Percentiles rank a stretch among this genome's conserved stretches.
Evolutionary conservation across 2,888 invertebrate genomes (phyloP).

Genomic region (Baccha elongata): DNA sequence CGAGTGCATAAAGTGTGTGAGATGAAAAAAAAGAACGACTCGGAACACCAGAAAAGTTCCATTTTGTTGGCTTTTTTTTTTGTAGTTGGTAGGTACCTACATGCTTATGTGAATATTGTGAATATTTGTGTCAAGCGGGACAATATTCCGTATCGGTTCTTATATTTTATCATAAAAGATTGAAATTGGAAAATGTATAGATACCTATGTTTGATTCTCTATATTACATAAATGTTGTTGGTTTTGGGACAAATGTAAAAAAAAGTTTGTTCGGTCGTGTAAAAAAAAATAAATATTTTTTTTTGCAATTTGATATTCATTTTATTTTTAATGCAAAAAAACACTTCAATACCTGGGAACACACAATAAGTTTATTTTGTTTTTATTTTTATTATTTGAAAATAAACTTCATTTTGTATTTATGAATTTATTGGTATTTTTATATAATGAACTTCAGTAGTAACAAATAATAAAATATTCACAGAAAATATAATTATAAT

Average conservation of each 20-base stretch:
- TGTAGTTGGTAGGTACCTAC: not conserved
- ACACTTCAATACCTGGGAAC: no score
- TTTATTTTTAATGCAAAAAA: slow-evolving; percentile 1
- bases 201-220: slow-evolving; percentile 32
- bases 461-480: not conserved
- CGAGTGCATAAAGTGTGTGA: slow-evolving; percentile 50
- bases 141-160: slow-evolving; percentile 43
- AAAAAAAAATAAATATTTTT: not conserved
- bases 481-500: slow-evolving; percentile 14
- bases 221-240: slow-evolving; percentile 3
- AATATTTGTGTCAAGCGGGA: slow-evolving; percentile 64
- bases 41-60: slow-evolving; percentile 49
- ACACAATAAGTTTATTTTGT: not conserved
- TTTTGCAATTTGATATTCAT: not conserved
- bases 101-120: slow-evolving; percentile 43
- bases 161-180: slow-evolving; percentile 57
- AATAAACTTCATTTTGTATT: slow-evolving; percentile 46
- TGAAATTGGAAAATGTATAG: slow-evolving; percentile 45
- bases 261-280: slow-evolving; percentile 28
- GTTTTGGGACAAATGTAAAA: slow-evolving; percentile 21
- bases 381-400: slow-evolving; percentile 9
- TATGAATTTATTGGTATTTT: slow-evolving; percentile 27
- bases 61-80: slow-evolving; percentile 24
- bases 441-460: slow-evolving; percentile 11
- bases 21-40: slow-evolving; percentile 8